Conservation (phyloP, 2,888 invertebrate species). For the Eupelmus urozonus region DNA sequence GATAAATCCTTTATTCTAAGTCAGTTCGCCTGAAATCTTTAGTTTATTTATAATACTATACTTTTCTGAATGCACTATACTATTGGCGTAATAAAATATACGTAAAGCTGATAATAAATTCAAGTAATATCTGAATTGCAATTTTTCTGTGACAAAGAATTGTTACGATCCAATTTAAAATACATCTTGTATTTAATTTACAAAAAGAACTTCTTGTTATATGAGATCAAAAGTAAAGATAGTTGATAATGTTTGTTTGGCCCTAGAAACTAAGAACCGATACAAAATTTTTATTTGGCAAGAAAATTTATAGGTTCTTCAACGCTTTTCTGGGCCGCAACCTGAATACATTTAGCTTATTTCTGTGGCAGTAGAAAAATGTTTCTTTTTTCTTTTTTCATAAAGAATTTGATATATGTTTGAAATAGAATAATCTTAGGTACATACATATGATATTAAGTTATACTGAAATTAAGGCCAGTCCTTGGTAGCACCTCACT, state of each 20-base stretch:
- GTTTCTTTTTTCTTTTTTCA: constrained; percentile 26
- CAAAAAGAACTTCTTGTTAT: constrained; percentile 10
- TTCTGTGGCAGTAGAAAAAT: constrained; percentile 52
- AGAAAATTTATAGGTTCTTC: constrained; percentile 31
- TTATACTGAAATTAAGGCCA: constrained; percentile 57
- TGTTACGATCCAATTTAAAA: constrained; percentile 14
- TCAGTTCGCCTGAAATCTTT: constrained; percentile 24
- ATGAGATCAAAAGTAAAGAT: constrained; percentile 45
- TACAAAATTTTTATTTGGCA: constrained; percentile 47
- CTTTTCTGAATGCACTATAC: constrained; percentile 11
- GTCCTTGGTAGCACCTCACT: constrained; percentile 55
- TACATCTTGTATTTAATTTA: constrained; percentile 15
- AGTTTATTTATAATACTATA: constrained; percentile 37
- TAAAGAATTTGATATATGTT: constrained; percentile 43
- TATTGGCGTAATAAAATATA: constrained; percentile 34
- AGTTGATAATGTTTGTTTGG: constrained; percentile 34
- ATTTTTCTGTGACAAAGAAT: neutral
- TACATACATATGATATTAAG: constrained; percentile 47
- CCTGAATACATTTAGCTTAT: constrained; percentile 19
- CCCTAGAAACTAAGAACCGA: constrained; percentile 22
- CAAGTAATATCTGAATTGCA: constrained; percentile 19
- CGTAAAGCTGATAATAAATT: constrained; percentile 32
- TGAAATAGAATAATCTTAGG: constrained; percentile 51
- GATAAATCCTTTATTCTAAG: constrained; percentile 6
- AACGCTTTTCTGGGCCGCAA: constrained; percentile 5